Percentiles rank a stretch among this genome's conserved stretches.
phyloP scores from a whole-genome alignment of 2,888 invertebrate species.

The Hyalella azteca region DNA sequence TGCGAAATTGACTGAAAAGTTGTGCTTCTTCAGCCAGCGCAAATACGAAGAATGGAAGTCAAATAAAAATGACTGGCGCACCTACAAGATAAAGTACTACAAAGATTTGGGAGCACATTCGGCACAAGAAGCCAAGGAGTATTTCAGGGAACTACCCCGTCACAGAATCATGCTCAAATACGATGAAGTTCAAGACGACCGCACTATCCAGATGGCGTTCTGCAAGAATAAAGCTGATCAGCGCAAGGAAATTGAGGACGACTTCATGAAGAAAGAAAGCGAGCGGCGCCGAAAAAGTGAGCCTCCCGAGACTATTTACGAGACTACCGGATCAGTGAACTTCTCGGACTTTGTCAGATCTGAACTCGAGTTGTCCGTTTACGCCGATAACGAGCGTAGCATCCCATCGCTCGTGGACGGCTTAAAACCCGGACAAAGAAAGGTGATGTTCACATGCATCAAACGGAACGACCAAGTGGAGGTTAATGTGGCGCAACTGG shows the following conservation, averaged over 20 bases:
- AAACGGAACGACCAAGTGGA: conserved; percentile 95
- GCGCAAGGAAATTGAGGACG: conserved; percentile 96
- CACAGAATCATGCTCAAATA: conserved; percentile 92
- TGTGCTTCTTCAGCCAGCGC: conserved; percentile 93
- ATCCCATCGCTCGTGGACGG: conserved; percentile 84
- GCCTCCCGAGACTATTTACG: conserved; percentile 85
- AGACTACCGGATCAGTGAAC: conserved; percentile 80
- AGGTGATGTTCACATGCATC: conserved; percentile 92
- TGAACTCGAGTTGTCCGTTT: conserved; percentile 93
- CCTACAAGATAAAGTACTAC: conserved; percentile 98
- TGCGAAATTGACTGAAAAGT: conserved; percentile 77
- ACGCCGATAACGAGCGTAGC: conserved; percentile 90
- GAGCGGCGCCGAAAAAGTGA: conserved; percentile 83
- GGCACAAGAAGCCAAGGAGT: conserved; percentile 97
- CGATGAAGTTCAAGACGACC: conserved; percentile 84
- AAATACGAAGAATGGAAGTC: conserved; percentile 98
- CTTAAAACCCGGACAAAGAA: conserved; percentile 95
- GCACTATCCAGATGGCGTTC: conserved; percentile 92
- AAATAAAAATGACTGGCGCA: conserved; percentile 85
- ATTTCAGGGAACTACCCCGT: conserved; percentile 92
- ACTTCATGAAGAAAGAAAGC: conserved; percentile 91
- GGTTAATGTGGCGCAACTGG: conserved; percentile 96
- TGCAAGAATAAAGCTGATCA: conserved; percentile 94
- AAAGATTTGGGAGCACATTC: conserved; percentile 99
- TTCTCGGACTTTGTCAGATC: conserved; percentile 94